phyloP scores from a whole-genome alignment of 2,888 invertebrate genomes.

The Caenorhabditis becei region DNA sequence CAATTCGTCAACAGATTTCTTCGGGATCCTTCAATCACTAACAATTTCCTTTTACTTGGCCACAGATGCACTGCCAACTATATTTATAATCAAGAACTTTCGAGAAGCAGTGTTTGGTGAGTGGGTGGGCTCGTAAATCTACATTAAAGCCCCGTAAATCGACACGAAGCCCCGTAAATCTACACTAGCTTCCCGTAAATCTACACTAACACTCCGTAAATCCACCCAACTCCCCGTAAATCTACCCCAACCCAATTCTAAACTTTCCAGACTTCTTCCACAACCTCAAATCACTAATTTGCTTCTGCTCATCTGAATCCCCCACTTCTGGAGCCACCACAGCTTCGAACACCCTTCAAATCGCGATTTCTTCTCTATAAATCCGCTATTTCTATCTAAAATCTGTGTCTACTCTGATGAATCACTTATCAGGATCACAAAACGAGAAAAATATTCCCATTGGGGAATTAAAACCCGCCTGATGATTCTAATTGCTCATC shows the following conservation, averaged over 20 bases:
- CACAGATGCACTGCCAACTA: slow-evolving; percentile 31
- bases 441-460: background rate
- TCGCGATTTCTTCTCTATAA: background rate
- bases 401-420: background rate
- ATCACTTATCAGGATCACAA: background rate
- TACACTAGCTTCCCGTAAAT: background rate
- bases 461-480: background rate
- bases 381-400: background rate
- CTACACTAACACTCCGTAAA: too few relatives aligned
- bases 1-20: background rate
- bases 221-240: too few relatives aligned
- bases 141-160: too few relatives aligned
- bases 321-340: too few relatives aligned
- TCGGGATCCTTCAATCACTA: slow-evolving; percentile 23
- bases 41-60: slow-evolving; percentile 33
- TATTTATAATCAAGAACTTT: slow-evolving; percentile 39
- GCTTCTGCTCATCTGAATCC: too few relatives aligned
- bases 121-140: background rate
- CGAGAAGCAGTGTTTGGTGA: slow-evolving; percentile 26
- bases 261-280: too few relatives aligned
- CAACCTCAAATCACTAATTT: too few relatives aligned
- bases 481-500: background rate
- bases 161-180: too few relatives aligned
- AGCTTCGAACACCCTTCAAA: too few relatives aligned
- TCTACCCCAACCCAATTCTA: too few relatives aligned